phyloP scores from a whole-genome alignment of 2,888 invertebrate species.

The Andrena praecox region DNA sequence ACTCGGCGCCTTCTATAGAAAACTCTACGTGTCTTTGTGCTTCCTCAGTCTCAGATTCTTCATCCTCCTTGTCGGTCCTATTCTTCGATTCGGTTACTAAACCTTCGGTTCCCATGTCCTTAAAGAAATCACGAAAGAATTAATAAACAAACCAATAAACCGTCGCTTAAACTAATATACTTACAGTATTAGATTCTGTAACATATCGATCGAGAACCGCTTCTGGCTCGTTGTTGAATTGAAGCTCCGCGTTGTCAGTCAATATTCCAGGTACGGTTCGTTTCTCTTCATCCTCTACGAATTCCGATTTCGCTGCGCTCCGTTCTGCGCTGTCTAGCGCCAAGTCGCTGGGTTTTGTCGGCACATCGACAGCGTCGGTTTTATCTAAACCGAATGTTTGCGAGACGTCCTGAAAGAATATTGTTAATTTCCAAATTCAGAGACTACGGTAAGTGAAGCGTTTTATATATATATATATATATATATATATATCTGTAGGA shows the following conservation, averaged over 20 bases:
- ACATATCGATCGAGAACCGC: constrained; percentile 42
- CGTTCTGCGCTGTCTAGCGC: constrained; percentile 44
- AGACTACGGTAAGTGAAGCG: background rate
- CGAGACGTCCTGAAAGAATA: constrained; percentile 79
- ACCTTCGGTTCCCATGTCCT: constrained; percentile 84
- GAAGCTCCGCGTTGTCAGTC: constrained; percentile 42
- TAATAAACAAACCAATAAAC: constrained; percentile 12
- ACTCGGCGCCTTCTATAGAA: constrained; percentile 83
- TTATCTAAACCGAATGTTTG: constrained; percentile 83
- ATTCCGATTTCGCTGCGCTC: constrained; percentile 35
- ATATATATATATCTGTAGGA: background rate
- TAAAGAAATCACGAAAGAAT: constrained; percentile 36
- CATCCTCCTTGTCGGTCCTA: constrained; percentile 86
- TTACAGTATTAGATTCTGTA: constrained; percentile 58
- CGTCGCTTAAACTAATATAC: constrained; percentile 3
- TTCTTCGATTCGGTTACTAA: constrained; percentile 88
- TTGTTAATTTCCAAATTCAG: background rate
- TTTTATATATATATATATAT: background rate
- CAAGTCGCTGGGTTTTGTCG: constrained; percentile 61
- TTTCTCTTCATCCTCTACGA: constrained; percentile 56
- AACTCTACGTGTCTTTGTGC: constrained; percentile 83
- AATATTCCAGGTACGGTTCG: constrained; percentile 38
- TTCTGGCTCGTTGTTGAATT: constrained; percentile 49
- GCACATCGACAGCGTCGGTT: constrained; percentile 70
- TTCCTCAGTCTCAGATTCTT: constrained; percentile 89